Evolutionary conservation across 2,888 invertebrate genomes (phyloP), one percentile per base, ranked within the genome.

Genomic region (Drosophila pseudotakahashii): DNA sequence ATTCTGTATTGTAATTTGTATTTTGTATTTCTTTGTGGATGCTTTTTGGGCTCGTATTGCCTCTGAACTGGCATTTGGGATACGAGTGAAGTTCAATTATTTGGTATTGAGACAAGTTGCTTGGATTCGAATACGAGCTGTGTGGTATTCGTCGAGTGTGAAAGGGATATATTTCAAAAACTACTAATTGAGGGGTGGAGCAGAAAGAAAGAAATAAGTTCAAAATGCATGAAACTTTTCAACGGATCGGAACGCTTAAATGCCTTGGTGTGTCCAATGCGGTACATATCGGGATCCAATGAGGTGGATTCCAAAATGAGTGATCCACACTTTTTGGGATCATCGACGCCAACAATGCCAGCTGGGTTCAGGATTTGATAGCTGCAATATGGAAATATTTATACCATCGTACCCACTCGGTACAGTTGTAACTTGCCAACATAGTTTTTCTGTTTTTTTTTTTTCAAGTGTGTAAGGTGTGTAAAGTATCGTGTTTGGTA

Each of bases 301-400:
- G 94, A 94, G 89, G 96, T 94, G 89, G 95, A 94, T 91, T 96
- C 96, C 92, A 97, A 94, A 57, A 85, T 26, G 63, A 89, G 10
- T 45, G 51, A 7, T 23, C 84, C 89, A 75, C 78, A 77, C 93
- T 97, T 96, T 94, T 96, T 96, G 90, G 95, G 94, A 92, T 97
- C 97, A 83, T 93, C 90, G 91, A 95, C 94, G 93, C 95, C 95
- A 90, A 95, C 94, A 89, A 95, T 96, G 82, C 95, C 97, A 93
- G 95, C 95, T 89, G 99, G 98, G 93, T 97, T 97, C 94, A 99
- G 95, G 94, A 99, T 98, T 94, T 99, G 98, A 96, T 99, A 99
- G 95, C 98, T 98, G 95, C 91, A 88, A 74, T 74, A 67, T 54
- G 67, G 48, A 36, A 30, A 57, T 54, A 66, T 64, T 70, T 68